Base-by-base conservation (phyloP, 2,113 vertebrate genomes). In the Anhinga anhinga region DNA sequence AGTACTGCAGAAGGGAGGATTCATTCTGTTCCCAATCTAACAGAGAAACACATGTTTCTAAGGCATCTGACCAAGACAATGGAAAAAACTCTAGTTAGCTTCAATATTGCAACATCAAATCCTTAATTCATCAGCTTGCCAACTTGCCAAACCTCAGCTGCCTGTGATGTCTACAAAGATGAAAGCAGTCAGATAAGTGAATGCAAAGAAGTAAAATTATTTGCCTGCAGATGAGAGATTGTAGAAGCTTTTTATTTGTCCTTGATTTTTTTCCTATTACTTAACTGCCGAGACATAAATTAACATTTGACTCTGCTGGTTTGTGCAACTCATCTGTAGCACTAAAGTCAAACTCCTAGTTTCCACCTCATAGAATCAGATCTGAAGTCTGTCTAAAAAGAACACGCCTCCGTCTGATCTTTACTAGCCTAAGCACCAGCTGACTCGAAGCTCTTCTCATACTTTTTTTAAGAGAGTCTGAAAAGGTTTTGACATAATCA, bases 121-220 rank as follows among this genome's bases (percentile, higher is more conserved):
- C 70, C 61, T 93, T 78, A 76, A 85, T 67, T 84, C 67, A 52
- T 50, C 69, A 92, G 63, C 47, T 56, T 76, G 66, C 79, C 74
- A 71, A 61, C 30, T 29, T 74, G 21, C 77, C 82, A 88, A 89
- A 73, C 74, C 74, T 95, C 86, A 62, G 45, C n/a, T 50, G 70
- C 63, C 70, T 93, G 26, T 56, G 63, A 70, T 76, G 67, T 59
- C 91, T 95, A 71, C 50, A 23, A 22, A 94, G 80, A 95, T 90
- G 73, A 95, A 97, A 50, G 55, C 47, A 87, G 55, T 21, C 55
- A 78, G 82, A 83, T 72, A 94, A 79, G n/a, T 77, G 88, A 94
- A 97, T 78, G 78, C 66, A 91, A 91, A 91, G 77, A 82, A 80
- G 53, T 76, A 59, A 61, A 86, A 96, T 88, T 77, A 91, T 95